Evolutionary conservation across 2,888 invertebrate species (phyloP), one percentile per base, ranked within the genome.

Genomic region (Apocheima hispidaria): DNA sequence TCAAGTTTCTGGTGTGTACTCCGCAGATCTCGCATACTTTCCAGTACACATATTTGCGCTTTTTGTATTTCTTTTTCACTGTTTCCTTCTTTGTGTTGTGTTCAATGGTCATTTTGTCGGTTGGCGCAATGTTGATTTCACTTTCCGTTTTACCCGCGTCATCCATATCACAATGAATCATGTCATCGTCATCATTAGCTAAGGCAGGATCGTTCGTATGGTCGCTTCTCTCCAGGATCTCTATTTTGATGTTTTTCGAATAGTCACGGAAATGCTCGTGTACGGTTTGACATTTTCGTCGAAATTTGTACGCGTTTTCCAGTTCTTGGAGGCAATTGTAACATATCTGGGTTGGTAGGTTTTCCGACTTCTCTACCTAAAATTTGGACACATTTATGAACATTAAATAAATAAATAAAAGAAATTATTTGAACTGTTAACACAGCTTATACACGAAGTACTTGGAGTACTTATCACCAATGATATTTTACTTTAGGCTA

Each of bases 231-330:
- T 54, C 44, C 16, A 43, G 26, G 2, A 44, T 23, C 81, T 90
- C 55, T 16, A 48, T 33, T 40, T 56, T 90, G 23, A 91, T 80
- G 46, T 69, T 71, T 26, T 72, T 70, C 0, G 61, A 49, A 20
- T 69, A 67, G 40, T 60, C 74, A 36, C 87, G 79, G 7, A 83
- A 77, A 26, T 82, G 79, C 71, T 84, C 84, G 60, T 93, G 91
- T 1, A 83, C 72, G 16, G 86, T 82, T 70, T 89, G 91, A 76
- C 93, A 93, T 84, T 88, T 90, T 59, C 82, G 80, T 66, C 92
- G 78, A 65, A 93, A 93, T 72, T 88, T 92, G 72, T 86, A 93
- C 3, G 93, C 92, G 51, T 80, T 86, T 63, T 92, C 88, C 52
- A 93, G 71, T 60, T 90, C 88, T 66, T 78, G 79, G 0, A 87